Evolutionary conservation across 2,797 vertebrate species (phyloP).

Genomic region (Botia almorhae): DNA sequence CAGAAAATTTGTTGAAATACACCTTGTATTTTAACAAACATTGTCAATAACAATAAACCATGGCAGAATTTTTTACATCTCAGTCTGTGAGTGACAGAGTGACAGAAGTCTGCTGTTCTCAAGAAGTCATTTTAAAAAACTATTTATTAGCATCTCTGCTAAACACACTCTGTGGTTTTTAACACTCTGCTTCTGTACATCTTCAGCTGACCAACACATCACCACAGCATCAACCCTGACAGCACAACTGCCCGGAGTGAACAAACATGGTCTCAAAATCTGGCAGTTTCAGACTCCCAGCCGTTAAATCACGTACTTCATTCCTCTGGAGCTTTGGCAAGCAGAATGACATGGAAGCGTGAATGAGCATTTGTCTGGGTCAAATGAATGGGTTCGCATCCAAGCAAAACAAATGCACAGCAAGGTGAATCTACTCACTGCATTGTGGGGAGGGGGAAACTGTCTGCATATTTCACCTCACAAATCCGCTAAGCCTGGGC

Average conservation of each 20-base stretch:
- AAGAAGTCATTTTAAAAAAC: neutral
- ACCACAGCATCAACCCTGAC: neutral
- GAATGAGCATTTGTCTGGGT: constrained; percentile 49
- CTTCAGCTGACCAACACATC: constrained; percentile 22
- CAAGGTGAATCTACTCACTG: constrained; percentile 55
- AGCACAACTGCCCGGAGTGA: neutral
- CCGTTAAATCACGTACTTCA: constrained; percentile 42
- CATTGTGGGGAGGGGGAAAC: constrained; percentile 8
- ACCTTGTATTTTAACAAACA: too few species aligned
- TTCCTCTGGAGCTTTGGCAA: constrained; percentile 47
- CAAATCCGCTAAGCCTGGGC: constrained; percentile 44
- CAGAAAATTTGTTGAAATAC: too few species aligned
- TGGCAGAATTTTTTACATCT: neutral
- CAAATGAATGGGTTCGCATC: constrained; percentile 30
- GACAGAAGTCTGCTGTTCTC: neutral
- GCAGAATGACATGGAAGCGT: constrained; percentile 33
- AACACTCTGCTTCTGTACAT: neutral
- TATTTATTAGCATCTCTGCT: neutral
- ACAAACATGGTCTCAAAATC: constrained; percentile 34
- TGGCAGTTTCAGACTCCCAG: constrained; percentile 28
- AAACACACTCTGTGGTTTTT: neutral
- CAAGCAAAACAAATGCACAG: constrained; percentile 53
- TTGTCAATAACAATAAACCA: neutral
- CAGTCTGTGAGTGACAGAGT: too few species aligned
- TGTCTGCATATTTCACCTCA: constrained; percentile 51